Evolutionary conservation across 2,113 vertebrate species (phyloP), one percentile per base, ranked within the genome.

Genomic region (Synodontis membranacea): DNA sequence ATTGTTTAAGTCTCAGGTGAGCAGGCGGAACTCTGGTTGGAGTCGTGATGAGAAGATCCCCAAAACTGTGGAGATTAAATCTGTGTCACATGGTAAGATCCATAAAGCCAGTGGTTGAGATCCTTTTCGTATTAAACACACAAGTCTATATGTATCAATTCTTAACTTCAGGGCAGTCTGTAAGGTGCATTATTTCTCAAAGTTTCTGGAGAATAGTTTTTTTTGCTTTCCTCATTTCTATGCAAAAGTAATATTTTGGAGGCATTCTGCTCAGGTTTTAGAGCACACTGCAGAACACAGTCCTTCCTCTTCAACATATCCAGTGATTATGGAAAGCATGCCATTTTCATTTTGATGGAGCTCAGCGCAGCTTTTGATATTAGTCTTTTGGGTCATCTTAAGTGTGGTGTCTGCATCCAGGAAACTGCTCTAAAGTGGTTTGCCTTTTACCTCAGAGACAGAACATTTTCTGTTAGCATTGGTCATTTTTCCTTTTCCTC

Each of bases 1-100:
- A 0, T 93, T 99, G 62, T 99, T 99, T 93, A 99, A 99, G 94
- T 98, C 97, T 88, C 97, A 99, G 92, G 97, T 99, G 91, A 99
- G 98, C 94, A 96, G 97, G 89, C 97, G 95, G 92, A 97, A 94
- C 68, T 95, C 96, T 10, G 95, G 96, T 58, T 98, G 97, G 97
- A 95, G 94, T 84, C 95, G 97, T 4, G 98, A 99, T 80, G 97
- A 98, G 89, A 99, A 98, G 94, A 97, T 98, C 85, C 97, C 97
- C 72, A 99, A 98, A 94, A 99, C 97, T 0, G 96, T 99, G 86
- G 97, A 99, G 93, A 97, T 99, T 92, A 98, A 97, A 92, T 94
- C 97, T 4, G 96, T 98, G 0, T 97, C 97, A 52, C 98, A 99
- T 0, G 97, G 98, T 99, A 93, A 96, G 97, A 92, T 25, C 23